A percentile compares a stretch with the other conserved stretches of the same genome.
Conservation (phyloP, 2,797 vertebrate species). For the Buphagus erythrorhynchus region DNA sequence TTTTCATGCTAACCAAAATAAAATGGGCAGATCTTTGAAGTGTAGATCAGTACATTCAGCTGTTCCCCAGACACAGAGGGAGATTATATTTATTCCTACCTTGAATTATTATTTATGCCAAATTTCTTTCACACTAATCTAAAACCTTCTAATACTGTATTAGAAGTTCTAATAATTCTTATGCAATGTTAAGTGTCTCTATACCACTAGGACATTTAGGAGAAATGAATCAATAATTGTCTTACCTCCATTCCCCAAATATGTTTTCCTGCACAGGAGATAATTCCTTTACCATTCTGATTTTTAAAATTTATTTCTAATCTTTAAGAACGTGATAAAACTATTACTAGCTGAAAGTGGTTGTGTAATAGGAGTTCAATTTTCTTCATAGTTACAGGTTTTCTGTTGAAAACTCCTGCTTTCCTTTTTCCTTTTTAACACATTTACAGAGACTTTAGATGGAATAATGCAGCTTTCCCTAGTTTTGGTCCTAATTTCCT, state of each 20-base stretch:
- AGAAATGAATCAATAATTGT: not conserved
- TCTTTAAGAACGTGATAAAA: not conserved
- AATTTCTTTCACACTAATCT: not conserved
- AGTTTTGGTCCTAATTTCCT: not conserved
- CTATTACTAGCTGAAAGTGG: not conserved
- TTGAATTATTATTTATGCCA: not conserved
- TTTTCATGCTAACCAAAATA: not conserved
- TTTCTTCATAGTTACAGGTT: not conserved
- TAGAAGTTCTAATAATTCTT: too few relatives aligned
- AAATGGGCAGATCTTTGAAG: not conserved
- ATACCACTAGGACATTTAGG: not conserved
- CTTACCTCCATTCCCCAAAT: not conserved
- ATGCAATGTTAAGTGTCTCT: not conserved
- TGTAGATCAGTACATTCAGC: not conserved
- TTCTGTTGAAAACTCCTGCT: not conserved
- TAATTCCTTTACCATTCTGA: not conserved
- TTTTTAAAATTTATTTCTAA: not conserved
- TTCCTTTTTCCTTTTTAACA: not conserved
- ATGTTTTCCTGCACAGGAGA: not conserved
- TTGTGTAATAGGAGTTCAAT: not conserved
- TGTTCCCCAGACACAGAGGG: not conserved
- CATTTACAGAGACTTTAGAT: not conserved
- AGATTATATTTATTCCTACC: not conserved
- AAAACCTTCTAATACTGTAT: not conserved
- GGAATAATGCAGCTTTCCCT: not conserved